Evolutionary conservation across 1,140 invertebrate species (phyloP).

Genomic region (Saccostrea echinata): DNA sequence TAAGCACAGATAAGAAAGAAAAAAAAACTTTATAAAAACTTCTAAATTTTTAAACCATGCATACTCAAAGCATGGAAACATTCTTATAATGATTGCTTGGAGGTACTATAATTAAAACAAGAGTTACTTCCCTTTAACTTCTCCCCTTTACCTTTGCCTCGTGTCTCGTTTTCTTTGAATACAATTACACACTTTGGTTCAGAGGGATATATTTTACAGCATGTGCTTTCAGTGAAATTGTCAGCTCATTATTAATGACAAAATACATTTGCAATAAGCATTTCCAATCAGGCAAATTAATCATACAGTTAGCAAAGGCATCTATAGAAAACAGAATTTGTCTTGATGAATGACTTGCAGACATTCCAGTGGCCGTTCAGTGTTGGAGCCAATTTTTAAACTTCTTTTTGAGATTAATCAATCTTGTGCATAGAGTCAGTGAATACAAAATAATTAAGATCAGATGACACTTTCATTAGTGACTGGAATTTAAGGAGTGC

Average conservation of each 20-base stretch:
- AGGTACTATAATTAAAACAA: neutral
- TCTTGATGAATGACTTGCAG: constrained; percentile 24
- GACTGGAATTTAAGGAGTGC: constrained; percentile 43
- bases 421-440: constrained; percentile 29
- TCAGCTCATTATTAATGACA: constrained; percentile 37
- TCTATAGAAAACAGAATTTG: constrained; percentile 34
- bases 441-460: constrained; percentile 42
- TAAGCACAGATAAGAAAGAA: too few species aligned
- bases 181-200: neutral
- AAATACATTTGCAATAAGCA: constrained; percentile 13
- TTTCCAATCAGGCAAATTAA: constrained; percentile 27
- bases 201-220: constrained; percentile 2
- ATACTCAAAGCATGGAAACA: too few species aligned
- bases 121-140: constrained; percentile 21
- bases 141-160: neutral
- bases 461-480: constrained; percentile 41
- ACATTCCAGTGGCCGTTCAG: constrained; percentile 23
- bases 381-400: constrained; percentile 34
- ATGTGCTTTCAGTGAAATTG: constrained; percentile 19
- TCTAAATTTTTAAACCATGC: too few species aligned
- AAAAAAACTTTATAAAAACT: too few species aligned
- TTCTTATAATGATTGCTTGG: neutral
- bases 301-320: constrained; percentile 33
- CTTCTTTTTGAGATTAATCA: constrained; percentile 34
- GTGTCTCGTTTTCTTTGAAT: neutral